Evolutionary conservation across 2,797 vertebrate species (phyloP).

Genomic region (Dendrocincla tyrannina): DNA sequence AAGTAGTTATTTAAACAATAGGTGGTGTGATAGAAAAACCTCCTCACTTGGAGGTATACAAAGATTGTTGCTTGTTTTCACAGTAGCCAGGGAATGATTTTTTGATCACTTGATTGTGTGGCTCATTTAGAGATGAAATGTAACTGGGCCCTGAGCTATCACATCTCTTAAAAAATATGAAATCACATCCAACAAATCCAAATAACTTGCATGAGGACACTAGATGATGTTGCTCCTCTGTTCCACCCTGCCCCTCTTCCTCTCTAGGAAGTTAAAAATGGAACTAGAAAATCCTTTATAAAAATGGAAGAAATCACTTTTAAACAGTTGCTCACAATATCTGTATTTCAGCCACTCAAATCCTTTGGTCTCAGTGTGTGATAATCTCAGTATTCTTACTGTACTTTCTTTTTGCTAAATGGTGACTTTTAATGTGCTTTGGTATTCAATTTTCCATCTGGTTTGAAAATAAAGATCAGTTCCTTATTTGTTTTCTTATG

Average conservation of each 20-base stretch:
- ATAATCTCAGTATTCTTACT: not conserved
- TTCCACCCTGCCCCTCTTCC: not conserved
- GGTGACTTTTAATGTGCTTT: not conserved
- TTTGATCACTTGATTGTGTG: not conserved
- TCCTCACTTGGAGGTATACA: not conserved
- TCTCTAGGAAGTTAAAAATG: not conserved
- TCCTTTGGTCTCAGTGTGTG: not conserved
- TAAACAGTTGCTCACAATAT: fast-evolving
- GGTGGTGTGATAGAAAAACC: not conserved
- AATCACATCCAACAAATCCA: not conserved
- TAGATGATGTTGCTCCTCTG: not conserved
- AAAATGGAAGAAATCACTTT: not conserved
- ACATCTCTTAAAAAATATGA: not conserved
- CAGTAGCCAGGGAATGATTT: not conserved
- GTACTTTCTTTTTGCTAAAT: not conserved
- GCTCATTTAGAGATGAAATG: not conserved
- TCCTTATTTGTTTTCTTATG: not conserved
- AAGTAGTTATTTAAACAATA: not conserved
- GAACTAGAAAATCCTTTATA: not conserved
- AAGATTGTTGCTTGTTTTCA: not conserved
- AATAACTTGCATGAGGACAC: not conserved
- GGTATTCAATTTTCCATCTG: not conserved
- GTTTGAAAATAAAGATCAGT: not conserved
- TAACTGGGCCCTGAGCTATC: not conserved
- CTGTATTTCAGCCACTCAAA: not conserved